Evolutionary conservation across 2,888 invertebrate species (phyloP), one percentile per base, ranked within the genome.

Genomic region (Octonoba sinensis): DNA sequence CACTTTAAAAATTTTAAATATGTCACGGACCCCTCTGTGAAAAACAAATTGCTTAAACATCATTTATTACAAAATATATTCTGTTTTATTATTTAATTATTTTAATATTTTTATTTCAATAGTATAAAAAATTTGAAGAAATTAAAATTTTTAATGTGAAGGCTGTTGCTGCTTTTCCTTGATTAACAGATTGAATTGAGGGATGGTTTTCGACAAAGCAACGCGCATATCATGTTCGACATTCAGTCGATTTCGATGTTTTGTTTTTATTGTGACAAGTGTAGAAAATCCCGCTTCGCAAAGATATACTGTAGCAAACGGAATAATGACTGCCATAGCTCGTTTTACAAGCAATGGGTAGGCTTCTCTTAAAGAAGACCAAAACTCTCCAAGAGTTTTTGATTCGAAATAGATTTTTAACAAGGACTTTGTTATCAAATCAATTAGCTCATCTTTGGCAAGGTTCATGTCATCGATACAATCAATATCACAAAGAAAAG

Each of bases 401-500:
- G n/a, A n/a, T n/a, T n/a, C n/a, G n/a, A n/a, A n/a, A n/a, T n/a
- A n/a, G 47, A 71, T 72, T 72, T 62, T 72, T 72, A 73, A 54
- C 72, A 64, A 73, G 27, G 72, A 73, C 64, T 64, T 73, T 64
- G 54, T 73, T 73, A 54, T 64, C 49, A 73, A 62, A 64, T 73
- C 54, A 64, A 73, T 73, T 64, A 64, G 72, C 64, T 62, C 62
- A 73, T 73, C 64, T 64, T 64, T 64, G 72, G 44, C 62, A 73
- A 73, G 54, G 64, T 73, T 64, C 62, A 74, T 74, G 65, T 74
- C 73, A 65, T 74, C 73, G 65, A 74, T 74, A 74, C 73, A 74
- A 65, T 74, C 65, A 74, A 57, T 74, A 74, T 74, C 65, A 74
- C 73, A 74, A 74, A 65, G 73, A 74, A 74, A 74, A 74, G 73